A percentile compares a stretch with the other conserved stretches of the same genome.
Evolutionary conservation across 2,888 invertebrate species (phyloP).

Genomic region (Nomada hirtipes): DNA sequence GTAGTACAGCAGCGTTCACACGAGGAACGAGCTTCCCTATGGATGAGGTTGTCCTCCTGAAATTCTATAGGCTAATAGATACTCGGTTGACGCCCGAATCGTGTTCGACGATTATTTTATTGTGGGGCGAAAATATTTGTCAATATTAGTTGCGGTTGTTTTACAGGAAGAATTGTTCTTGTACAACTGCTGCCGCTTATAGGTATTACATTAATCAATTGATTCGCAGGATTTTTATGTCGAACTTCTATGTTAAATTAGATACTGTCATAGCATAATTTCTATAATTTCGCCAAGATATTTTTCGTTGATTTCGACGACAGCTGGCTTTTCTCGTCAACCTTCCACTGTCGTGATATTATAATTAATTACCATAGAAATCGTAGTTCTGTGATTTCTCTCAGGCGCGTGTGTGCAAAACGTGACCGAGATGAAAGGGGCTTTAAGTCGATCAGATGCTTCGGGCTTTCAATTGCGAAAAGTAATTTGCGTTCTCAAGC

Average conservation of each 20-base stretch:
- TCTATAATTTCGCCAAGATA: background rate
- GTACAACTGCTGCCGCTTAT: too few relatives aligned
- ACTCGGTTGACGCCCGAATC: constrained; percentile 21
- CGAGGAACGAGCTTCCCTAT: constrained; percentile 37
- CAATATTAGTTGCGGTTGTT: too few relatives aligned
- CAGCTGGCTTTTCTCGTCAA: too few relatives aligned
- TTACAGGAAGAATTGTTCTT: too few relatives aligned
- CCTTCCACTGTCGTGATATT: too few relatives aligned
- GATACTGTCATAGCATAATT: background rate
- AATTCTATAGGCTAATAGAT: constrained; percentile 42
- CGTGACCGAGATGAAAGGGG: constrained; percentile 15
- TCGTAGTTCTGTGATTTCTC: too few relatives aligned
- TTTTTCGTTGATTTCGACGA: background rate
- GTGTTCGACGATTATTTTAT: background rate
- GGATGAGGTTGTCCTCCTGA: constrained; percentile 26
- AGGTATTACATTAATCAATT: too few relatives aligned
- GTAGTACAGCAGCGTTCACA: constrained; percentile 76
- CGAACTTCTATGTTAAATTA: background rate
- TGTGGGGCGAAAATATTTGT: too few relatives aligned
- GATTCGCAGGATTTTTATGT: background rate
- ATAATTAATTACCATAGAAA: too few relatives aligned
- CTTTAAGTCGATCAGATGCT: constrained; percentile 63
- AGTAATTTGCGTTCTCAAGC: constrained; percentile 71
- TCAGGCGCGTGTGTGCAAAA: background rate
- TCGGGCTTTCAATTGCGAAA: constrained; percentile 60